A percentile compares a stretch with the other conserved stretches of the same genome.
phyloP scores from a whole-genome alignment of 2,797 vertebrate genomes.

The Nothura maculosa region DNA sequence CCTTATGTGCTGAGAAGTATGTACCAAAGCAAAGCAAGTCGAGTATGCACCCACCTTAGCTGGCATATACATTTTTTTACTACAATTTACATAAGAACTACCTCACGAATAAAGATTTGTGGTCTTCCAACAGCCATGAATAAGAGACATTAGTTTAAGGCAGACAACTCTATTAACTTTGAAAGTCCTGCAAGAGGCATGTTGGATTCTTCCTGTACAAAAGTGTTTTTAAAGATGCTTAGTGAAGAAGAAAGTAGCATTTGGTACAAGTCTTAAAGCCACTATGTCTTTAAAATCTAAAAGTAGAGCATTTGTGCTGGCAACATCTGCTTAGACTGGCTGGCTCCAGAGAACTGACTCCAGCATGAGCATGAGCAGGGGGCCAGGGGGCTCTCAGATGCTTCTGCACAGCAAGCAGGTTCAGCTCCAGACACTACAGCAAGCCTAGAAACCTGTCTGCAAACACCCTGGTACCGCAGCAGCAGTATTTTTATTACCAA shows the following conservation, averaged over 20 bases:
- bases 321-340: not conserved
- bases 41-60: not conserved
- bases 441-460: rapidly evolving
- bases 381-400: not conserved
- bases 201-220: not conserved
- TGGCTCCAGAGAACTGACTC: not conserved
- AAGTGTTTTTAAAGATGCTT: not conserved
- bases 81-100: conserved; percentile 20
- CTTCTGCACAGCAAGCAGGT: not conserved
- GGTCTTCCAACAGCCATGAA: conserved; percentile 22
- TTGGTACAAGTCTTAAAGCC: not conserved
- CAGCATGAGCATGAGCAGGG: not conserved
- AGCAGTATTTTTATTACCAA: not conserved
- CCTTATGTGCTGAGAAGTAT: not conserved
- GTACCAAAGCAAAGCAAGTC: not conserved
- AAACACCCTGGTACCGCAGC: not conserved
- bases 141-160: conserved; percentile 16
- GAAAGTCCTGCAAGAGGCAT: not conserved
- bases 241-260: not conserved
- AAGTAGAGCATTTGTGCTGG: not conserved
- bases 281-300: not conserved
- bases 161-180: conserved; percentile 38
- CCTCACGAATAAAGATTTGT: conserved; percentile 24
- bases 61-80: conserved; percentile 30
- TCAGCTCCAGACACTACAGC: not conserved